Percentiles rank a stretch among this genome's conserved stretches.
phyloP scores from a whole-genome alignment of 2,113 vertebrate genomes.

The Cheilinus undulatus region DNA sequence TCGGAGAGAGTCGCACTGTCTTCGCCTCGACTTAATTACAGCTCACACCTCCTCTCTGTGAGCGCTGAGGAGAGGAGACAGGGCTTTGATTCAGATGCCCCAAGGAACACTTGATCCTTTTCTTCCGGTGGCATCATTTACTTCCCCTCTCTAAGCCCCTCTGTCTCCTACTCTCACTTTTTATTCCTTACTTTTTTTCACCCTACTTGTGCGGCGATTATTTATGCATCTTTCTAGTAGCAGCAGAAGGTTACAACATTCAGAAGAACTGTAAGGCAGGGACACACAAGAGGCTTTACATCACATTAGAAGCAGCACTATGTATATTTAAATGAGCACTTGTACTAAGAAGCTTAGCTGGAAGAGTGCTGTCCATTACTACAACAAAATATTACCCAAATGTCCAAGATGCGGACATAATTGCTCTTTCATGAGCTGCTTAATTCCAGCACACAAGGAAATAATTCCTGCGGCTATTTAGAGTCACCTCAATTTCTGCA shows the following conservation, averaged over 20 bases:
- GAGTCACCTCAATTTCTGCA: slow-evolving; percentile 13
- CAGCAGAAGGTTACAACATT: slow-evolving; percentile 25
- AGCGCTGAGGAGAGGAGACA: slow-evolving; percentile 37
- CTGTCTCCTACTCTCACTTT: slow-evolving; percentile 28
- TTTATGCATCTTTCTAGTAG: slow-evolving; percentile 15
- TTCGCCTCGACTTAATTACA: slow-evolving; percentile 71
- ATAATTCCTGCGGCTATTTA: slow-evolving; percentile 18
- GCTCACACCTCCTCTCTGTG: slow-evolving; percentile 59
- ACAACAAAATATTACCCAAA: slow-evolving; percentile 39
- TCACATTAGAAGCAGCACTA: slow-evolving; percentile 40
- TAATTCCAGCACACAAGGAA: slow-evolving; percentile 18
- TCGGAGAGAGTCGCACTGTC: slow-evolving; percentile 57
- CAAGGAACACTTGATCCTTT: slow-evolving; percentile 70
- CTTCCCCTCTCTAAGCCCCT: slow-evolving; percentile 54
- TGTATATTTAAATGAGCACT: slow-evolving; percentile 69
- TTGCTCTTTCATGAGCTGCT: slow-evolving; percentile 38
- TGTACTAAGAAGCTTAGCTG: slow-evolving; percentile 62
- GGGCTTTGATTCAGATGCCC: slow-evolving; percentile 74
- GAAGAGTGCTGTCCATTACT: slow-evolving; percentile 48
- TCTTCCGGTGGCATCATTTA: slow-evolving; percentile 63
- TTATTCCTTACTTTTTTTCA: neutral
- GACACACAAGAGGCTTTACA: slow-evolving; percentile 60
- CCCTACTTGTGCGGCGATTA: neutral
- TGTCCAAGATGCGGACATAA: slow-evolving; percentile 46
- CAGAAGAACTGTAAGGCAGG: slow-evolving; percentile 1